Base-by-base conservation (phyloP, 2,797 vertebrate genomes). In the Xerus rutilus region DNA sequence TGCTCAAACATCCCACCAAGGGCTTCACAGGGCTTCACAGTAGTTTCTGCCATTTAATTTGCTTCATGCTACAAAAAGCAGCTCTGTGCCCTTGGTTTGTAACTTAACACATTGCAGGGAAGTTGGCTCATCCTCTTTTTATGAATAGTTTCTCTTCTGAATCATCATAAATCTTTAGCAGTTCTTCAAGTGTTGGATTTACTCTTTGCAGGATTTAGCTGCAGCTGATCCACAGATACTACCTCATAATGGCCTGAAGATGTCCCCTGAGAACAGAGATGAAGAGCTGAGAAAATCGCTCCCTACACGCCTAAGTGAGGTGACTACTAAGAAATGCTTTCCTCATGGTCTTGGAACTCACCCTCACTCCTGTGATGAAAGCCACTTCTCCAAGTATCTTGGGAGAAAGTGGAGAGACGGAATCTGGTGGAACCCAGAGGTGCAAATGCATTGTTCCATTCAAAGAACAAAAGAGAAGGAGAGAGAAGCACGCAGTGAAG, bases 121-220 rank as follows among this genome's bases (percentile, higher is more conserved):
- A 77, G 82, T 84, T 82, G 89, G 69, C 87, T 77, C 5, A 0
- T 72, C 76, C 43, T 89, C 67, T 77, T 84, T 86, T 89, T 76
- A 59, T n/a, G 94, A 91, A 90, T 69, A 47, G 57, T 92, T 92
- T 93, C 72, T 96, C 54, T 62, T 91, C 83, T 74, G 73, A 78
- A 97, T 64, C 89, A 43, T 85, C 87, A 72, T 97, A 96, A 93
- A 97, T 95, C 83, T 35, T 92, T 47, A 81, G 89, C 79, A 77
- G 82, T 72, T 94, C 86, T 93, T 87, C 76, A 67, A 95, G 94
- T 21, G 72, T 23, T 89, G 88, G 59, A 62, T 87, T 92, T 92
- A 57, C 74, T 89, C 82, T 85, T 73, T 59, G 88, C 89, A 94
- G 91, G 32, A 28, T 89, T 95, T n/a, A 93, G 93, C 93, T 14